Base-by-base conservation (phyloP, 1,140 invertebrate genomes). In the Zaprionus ghesquierei region DNA sequence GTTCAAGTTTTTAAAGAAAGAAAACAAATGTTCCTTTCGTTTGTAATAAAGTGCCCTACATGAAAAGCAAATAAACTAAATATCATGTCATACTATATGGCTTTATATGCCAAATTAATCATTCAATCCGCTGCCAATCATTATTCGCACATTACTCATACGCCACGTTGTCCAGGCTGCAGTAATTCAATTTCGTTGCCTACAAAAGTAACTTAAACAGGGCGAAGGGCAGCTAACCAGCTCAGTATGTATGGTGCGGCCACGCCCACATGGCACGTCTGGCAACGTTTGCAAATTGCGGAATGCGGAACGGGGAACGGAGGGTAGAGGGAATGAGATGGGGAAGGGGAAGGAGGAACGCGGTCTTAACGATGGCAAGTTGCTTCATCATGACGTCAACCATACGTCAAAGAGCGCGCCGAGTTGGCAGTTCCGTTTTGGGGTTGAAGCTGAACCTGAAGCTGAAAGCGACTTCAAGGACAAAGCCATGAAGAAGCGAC, bases 301-400 rank as follows among this genome's bases (percentile, higher is more conserved):
- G 58, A 20, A 46, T 22, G 65, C 38, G 46, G 49, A 61, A 59
- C 60, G 61, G 41, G 20, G 51, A n/a, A n/a, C n/a, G n/a, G n/a
- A n/a, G n/a, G n/a, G n/a, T n/a, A n/a, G n/a, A n/a, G n/a, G n/a
- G n/a, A n/a, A n/a, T n/a, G n/a, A n/a, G n/a, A n/a, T n/a, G n/a
- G n/a, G n/a, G n/a, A 55, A 18, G 49, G 56, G 51, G 44, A 60
- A 59, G 55, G 3, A n/a, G n/a, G n/a, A n/a, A 8, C 27, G 58
- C 66, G 73, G 68, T 53, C 61, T 66, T 75, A 60, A 75, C 61
- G 72, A 75, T 35, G 44, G 70, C 65, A 77, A 77, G 75, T 77
- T 77, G 72, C 75, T 77, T 77, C 75, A 77, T 75, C 75, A 77
- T 75, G 75, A 75, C 75, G 75, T 77, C 75, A 77, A 70, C 75